Base-by-base conservation (phyloP, 92 coral and sea anemone genomes). In the Anthopleura xanthogrammica region DNA sequence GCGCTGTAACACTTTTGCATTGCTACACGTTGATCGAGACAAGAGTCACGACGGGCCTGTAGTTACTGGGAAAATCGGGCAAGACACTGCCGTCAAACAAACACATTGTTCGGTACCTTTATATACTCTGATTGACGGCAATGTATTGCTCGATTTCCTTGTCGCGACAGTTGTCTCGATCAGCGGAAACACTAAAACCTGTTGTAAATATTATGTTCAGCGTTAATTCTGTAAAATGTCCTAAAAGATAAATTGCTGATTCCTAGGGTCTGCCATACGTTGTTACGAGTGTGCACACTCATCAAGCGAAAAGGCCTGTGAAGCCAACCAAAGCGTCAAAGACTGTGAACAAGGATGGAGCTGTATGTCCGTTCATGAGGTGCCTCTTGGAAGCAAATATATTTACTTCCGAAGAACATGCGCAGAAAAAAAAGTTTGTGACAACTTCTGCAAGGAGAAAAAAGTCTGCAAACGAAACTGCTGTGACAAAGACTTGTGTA, bases 251-350 rank as follows among this genome's bases (percentile, higher is more conserved):
- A 46, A 46, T 46, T 46, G 50, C 50, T 68, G 12, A 68, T 23
- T 29, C 16, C 5, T 29, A 68, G 74, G 74, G 36, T 68, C 14
- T 9, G 46, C 74, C 13, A 12, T 68, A 29, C 74, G 77, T 40
- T 90, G 92, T 64, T 83, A 86, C 75, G 92, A 90, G 62, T 90
- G 92, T 72, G 40, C 66, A 5, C 82, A 79, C 36, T 82, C 90
- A 39, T 14, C 78, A 48, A 39, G 83, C 55, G 56, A 77, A 82
- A 22, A 16, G 7, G 81, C 87, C 41, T 90, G 92, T 83, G 72
- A 48, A 19, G 41, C 22, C 1, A 54, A 6, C 12, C 87, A 83
- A 42, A 77, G 46, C 16, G 29, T 20, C 14, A 79, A 54, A 39
- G 55, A 86, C 16, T 90, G 92, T 48, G 82, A 86, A 24, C 65